Evolutionary conservation across 2,113 vertebrate species (phyloP), one percentile per base, ranked within the genome.

Genomic region (Phaethornis superciliosus): DNA sequence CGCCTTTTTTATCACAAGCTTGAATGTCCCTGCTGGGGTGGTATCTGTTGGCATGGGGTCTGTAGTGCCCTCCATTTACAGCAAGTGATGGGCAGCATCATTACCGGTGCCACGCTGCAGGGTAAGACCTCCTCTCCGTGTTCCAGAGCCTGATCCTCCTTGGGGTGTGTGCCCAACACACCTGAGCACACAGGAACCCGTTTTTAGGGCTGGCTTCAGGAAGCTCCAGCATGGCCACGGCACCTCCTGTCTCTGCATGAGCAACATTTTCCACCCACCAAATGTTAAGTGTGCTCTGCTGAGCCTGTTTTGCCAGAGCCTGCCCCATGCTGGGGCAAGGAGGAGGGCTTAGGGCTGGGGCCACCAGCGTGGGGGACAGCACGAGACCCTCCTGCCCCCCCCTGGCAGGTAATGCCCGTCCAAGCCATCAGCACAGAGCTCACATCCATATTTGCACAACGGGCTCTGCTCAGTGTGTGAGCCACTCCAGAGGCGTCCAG

Each of bases 361-460:
- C 22, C 26, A 6, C 10, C 2, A 6, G 35, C 1, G 1, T 1
- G 1, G 32, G 52, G 60, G 60, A 22, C 49, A 46, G n/a, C 42
- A 32, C 3, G 4, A 24, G 60, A n/a, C 42, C 37, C 55, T 69
- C 88, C 80, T 62, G 19, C 77, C 77, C 59, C 35, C 7, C 5
- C 9, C 4, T 10, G 6, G 89, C 96, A 97, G 95, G 96, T 96
- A 93, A 37, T 27, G 26, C 85, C 82, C 24, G 6, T 67, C 74
- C 13, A 21, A 63, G 92, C 58, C 11, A 3, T 10, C 42, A 37
- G 64, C 40, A 0, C 4, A 1, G 81, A 27, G 90, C 94, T 97
- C 95, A 97, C 97, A 97, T 96, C 98, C 98, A 98, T 98, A 98
- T 98, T 98, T 98, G 98, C 97, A 98, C 98, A 98, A 98, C 96